Percentiles rank a stretch among this genome's conserved stretches.
Conservation (phyloP, 2,797 vertebrate species). For the Gallirallus australis region DNA sequence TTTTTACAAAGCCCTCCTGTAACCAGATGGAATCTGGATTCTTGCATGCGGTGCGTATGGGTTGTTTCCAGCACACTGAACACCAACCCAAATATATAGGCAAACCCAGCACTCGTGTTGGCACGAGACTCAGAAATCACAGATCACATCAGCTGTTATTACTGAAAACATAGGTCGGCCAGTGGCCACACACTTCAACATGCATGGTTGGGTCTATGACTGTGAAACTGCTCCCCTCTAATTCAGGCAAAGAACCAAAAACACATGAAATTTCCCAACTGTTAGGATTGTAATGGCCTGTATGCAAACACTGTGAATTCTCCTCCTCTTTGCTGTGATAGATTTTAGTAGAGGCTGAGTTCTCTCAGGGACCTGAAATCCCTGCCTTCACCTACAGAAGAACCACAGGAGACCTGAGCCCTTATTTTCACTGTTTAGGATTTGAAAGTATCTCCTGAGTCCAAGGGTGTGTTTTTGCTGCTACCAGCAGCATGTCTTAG, state of each 20-base stretch:
- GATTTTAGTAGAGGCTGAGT: constrained; percentile 13
- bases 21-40: constrained; percentile 68
- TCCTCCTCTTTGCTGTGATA: neutral
- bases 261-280: neutral
- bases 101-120: constrained; percentile 52
- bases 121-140: constrained; percentile 64
- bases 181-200: constrained; percentile 63
- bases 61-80: constrained; percentile 51
- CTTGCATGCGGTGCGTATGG: constrained; percentile 18
- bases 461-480: neutral
- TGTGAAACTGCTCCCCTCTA: constrained; percentile 30
- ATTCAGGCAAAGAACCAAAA: constrained; percentile 13
- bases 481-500: neutral
- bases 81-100: constrained; percentile 62
- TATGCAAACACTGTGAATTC: neutral
- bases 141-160: constrained; percentile 69
- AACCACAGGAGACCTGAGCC: neutral
- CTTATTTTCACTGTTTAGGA: neutral
- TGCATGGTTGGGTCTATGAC: constrained; percentile 37
- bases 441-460: neutral
- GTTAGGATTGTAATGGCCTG: neutral
- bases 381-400: neutral
- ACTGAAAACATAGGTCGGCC: constrained; percentile 65
- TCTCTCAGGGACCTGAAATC: constrained; percentile 37
- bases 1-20: constrained; percentile 62